Conservation (phyloP, 2,113 vertebrate species). For the Daboia siamensis region DNA sequence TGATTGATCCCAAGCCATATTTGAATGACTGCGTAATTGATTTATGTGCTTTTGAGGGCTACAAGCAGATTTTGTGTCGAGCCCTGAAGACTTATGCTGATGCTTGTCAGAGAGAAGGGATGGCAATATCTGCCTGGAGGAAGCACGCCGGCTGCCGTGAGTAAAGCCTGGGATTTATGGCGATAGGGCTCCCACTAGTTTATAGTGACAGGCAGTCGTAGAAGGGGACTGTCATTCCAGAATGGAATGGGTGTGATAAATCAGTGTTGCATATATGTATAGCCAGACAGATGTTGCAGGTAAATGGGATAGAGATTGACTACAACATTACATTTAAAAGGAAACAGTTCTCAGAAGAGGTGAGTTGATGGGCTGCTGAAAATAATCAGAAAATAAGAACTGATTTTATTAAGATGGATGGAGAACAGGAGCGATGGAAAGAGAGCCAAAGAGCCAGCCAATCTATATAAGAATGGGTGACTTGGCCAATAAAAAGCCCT, state of each 20-base stretch:
- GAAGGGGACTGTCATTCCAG: neutral
- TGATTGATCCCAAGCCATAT: slow-evolving; percentile 36
- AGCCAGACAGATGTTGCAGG: neutral
- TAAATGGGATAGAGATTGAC: neutral
- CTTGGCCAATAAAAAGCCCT: too few relatives aligned
- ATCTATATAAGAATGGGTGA: neutral
- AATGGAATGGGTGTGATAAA: neutral
- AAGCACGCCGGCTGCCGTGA: slow-evolving; percentile 53
- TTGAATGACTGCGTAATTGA: slow-evolving; percentile 44
- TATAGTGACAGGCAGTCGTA: neutral
- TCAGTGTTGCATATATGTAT: neutral
- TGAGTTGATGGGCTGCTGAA: neutral
- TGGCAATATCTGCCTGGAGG: slow-evolving; percentile 42
- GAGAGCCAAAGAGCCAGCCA: neutral
- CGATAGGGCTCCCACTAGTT: neutral
- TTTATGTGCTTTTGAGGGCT: slow-evolving; percentile 35
- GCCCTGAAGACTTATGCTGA: slow-evolving; percentile 45
- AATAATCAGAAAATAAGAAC: neutral
- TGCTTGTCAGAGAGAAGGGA: slow-evolving; percentile 38
- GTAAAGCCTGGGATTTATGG: slow-evolving; percentile 1
- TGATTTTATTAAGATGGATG: neutral
- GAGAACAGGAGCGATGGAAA: neutral
- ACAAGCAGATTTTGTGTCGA: slow-evolving; percentile 37
- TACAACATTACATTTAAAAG: neutral
- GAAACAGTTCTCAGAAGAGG: neutral